A percentile compares a stretch with the other conserved stretches of the same genome.
These are phyloP conservation scores for Pseudopodoces humilis DNA, from an alignment of 2,113 vertebrate genomes.

Conservation along the genomic window DNA sequence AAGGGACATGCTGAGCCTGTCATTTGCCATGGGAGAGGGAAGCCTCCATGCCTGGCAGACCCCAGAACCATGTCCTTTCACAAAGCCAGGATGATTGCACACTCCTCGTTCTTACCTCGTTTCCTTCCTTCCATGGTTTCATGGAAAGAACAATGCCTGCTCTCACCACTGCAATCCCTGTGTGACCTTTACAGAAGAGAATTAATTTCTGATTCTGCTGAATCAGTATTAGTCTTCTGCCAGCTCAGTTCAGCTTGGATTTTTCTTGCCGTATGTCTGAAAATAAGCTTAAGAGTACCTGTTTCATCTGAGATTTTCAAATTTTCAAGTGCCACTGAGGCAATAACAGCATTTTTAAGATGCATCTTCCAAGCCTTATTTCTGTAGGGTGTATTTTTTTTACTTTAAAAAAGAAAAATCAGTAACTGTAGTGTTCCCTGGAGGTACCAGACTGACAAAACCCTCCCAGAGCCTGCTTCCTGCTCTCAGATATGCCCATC, in stretches of 20 bases:
- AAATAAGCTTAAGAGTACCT: not conserved
- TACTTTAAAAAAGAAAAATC: not conserved
- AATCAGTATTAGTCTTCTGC: constrained; percentile 53
- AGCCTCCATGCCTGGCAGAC: not conserved
- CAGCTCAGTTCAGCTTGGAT: not conserved
- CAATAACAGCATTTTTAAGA: not conserved
- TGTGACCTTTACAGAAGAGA: not conserved
- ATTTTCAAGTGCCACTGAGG: not conserved
- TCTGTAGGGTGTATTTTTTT: not conserved
- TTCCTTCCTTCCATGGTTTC: not conserved
- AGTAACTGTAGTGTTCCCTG: not conserved
- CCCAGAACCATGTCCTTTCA: constrained; percentile 13
- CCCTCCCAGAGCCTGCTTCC: not conserved
- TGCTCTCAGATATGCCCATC: not conserved
- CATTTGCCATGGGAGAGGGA: constrained; percentile 18
- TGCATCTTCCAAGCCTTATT: not conserved
- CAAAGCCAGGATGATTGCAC: constrained; percentile 26
- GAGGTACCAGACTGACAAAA: not conserved
- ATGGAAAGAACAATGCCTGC: not conserved
- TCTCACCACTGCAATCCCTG: not conserved
- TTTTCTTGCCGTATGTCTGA: not conserved
- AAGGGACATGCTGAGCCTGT: not conserved
- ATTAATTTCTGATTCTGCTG: constrained; percentile 48
- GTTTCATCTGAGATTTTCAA: not conserved
- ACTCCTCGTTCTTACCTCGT: not conserved